Conservation (phyloP, 2,888 invertebrate genomes). For the Andrena bucephala region DNA sequence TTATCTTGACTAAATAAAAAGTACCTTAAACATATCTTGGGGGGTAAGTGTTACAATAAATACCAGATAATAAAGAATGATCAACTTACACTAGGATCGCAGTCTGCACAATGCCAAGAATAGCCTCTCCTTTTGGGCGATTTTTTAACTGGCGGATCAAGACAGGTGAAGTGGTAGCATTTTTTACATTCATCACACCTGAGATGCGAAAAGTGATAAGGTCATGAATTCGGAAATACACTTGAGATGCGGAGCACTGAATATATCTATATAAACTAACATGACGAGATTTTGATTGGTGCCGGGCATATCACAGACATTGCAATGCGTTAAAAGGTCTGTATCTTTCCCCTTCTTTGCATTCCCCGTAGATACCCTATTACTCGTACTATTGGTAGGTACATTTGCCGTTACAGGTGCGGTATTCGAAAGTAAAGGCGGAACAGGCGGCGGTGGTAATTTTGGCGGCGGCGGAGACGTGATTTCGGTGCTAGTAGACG, state of each 20-base stretch:
- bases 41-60: slow-evolving; percentile 43
- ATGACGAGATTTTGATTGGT: slow-evolving; percentile 89
- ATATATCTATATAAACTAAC: slow-evolving; percentile 84
- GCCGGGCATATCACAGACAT: slow-evolving; percentile 89
- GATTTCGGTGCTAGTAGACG: slow-evolving; percentile 83
- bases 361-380: slow-evolving; percentile 73
- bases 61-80: slow-evolving; percentile 56
- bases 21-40: slow-evolving; percentile 57
- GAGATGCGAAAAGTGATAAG: slow-evolving; percentile 51
- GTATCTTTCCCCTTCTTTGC: slow-evolving; percentile 82
- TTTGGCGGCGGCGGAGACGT: slow-evolving; percentile 79
- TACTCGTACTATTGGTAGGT: slow-evolving; percentile 55
- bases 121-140: slow-evolving; percentile 97
- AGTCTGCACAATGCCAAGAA: slow-evolving; percentile 98
- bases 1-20: slow-evolving; percentile 60
- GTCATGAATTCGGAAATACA: slow-evolving; percentile 10
- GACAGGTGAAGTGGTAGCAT: slow-evolving; percentile 96
- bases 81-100: slow-evolving; percentile 94
- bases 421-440: slow-evolving; percentile 73
- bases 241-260: background rate
- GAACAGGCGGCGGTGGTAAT: slow-evolving; percentile 72
- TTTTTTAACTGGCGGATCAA: slow-evolving; percentile 97
- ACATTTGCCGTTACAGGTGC: slow-evolving; percentile 73
- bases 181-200: slow-evolving; percentile 97
- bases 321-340: slow-evolving; percentile 87